phyloP scores from a whole-genome alignment of 2,113 vertebrate genomes.

The Pterocles burchelli region DNA sequence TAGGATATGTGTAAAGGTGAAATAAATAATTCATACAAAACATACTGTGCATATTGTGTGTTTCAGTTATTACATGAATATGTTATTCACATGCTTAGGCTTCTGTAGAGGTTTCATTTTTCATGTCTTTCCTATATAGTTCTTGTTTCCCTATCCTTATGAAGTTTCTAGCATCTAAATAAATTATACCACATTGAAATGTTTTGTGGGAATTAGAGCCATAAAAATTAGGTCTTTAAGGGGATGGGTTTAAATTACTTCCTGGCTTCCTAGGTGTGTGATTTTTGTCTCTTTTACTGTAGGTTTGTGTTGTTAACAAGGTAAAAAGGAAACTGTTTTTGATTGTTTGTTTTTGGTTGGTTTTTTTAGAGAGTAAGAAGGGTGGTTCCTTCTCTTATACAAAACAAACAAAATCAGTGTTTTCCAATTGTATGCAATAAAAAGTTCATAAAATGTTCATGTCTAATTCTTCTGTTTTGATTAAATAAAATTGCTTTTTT shows the following conservation, averaged over 20 bases:
- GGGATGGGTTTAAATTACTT: slow-evolving; percentile 14
- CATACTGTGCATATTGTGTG: slow-evolving; percentile 12
- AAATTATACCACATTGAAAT: slow-evolving; percentile 37
- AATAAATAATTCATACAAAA: slow-evolving; percentile 54
- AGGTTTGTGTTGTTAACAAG: background rate
- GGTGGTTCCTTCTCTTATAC: background rate
- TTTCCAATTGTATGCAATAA: background rate
- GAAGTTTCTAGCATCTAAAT: slow-evolving; percentile 34
- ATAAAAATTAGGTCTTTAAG: slow-evolving; percentile 35
- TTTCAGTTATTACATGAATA: slow-evolving; percentile 38
- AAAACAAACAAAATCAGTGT: background rate
- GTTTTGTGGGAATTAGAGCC: slow-evolving; percentile 19
- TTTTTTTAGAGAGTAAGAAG: background rate
- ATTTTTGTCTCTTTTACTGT: slow-evolving; percentile 1
- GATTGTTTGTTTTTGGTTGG: background rate
- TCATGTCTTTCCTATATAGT: slow-evolving; percentile 9
- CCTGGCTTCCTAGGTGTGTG: background rate
- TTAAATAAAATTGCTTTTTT: background rate
- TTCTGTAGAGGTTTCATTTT: slow-evolving; percentile 38
- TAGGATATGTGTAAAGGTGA: background rate
- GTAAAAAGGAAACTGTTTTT: background rate
- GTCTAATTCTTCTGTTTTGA: background rate
- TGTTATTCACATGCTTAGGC: slow-evolving; percentile 24
- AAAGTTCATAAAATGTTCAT: background rate
- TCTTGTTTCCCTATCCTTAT: background rate